Base-by-base conservation (phyloP, 1,140 invertebrate genomes). In the Neomicropteryx cornuta region DNA sequence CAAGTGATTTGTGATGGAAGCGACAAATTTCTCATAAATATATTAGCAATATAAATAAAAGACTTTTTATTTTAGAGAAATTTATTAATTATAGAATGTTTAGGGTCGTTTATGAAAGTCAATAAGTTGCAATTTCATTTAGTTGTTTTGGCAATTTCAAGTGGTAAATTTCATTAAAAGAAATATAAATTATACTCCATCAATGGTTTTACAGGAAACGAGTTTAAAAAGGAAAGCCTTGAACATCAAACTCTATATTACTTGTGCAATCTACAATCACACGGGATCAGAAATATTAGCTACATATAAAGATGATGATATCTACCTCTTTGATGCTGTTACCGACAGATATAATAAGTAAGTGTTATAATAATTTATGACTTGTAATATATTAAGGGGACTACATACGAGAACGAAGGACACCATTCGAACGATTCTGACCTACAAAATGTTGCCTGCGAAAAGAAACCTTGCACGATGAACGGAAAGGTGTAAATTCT, bases 231-330 rank as follows among this genome's bases (percentile, higher is more conserved):
- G 28, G 17, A 37, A 31, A 35, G 43, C 8, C 38, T 50, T 2
- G 47, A 48, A 38, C 11, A 34, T 40, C 3, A 33, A 43, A 5
- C 57, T 61, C 47, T 80, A 89, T 57, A 75, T 95, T 0, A 95
- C 91, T 4, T 88, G 81, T 55, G 85, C 85, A 19, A 76, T 92
- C 1, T 97, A 92, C 60, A 95, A 90, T 68, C 78, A 92, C 62
- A 84, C 89, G 62, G 91, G 92, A 28, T 73, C 77, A 40, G 88
- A 95, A 68, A 82, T 97, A 41, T 60, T 97, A 11, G 90, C 83
- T 3, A 87, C 87, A 0, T 97, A 94, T 58, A 94, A 88, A 62
- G 88, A 96, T 64, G 89, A 92, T 39, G 82, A 91, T 54, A 87
- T 97, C 48, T 97, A 93, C 68, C 60, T 94, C 17, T 96, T 92